These are phyloP conservation scores for Cryptus viduatorius DNA, from an alignment of 2,888 invertebrate species.

Conservation along the genomic window DNA sequence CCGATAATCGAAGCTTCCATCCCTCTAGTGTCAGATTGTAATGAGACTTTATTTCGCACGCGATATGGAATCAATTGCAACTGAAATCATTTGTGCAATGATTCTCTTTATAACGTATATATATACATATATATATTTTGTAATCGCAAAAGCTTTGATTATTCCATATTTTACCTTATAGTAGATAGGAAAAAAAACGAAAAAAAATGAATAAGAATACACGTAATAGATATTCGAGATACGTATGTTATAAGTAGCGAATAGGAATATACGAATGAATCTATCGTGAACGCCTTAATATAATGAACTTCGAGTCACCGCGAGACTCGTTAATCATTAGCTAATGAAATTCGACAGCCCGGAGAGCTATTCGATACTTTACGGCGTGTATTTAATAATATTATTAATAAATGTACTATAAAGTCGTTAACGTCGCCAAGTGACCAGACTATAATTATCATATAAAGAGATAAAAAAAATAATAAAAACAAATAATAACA, in stretches of 20 bases:
- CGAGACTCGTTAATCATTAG: slow-evolving; percentile 44
- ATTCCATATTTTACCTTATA: slow-evolving; percentile 61
- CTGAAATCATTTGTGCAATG: slow-evolving; percentile 70
- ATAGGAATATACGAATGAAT: slow-evolving; percentile 37
- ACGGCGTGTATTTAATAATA: slow-evolving; percentile 51
- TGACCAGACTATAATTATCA: slow-evolving; percentile 67
- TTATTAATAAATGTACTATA: slow-evolving; percentile 53
- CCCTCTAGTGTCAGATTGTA: slow-evolving; percentile 49
- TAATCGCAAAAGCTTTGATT: slow-evolving; percentile 54
- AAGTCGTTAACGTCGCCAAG: slow-evolving; percentile 63
- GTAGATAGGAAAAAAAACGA: slow-evolving; percentile 20
- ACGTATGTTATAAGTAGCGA: slow-evolving; percentile 14
- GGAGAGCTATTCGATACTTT: slow-evolving; percentile 17
- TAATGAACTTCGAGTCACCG: slow-evolving; percentile 3
- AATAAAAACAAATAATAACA: slow-evolving; percentile 12
- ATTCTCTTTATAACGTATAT: slow-evolving; percentile 54
- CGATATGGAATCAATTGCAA: slow-evolving; percentile 47
- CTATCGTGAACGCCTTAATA: slow-evolving; percentile 30
- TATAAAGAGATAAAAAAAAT: slow-evolving; percentile 41
- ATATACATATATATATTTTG: slow-evolving; percentile 31
- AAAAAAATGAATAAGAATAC: slow-evolving; percentile 24
- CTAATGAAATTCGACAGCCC: slow-evolving; percentile 29
- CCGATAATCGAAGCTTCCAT: slow-evolving; percentile 60
- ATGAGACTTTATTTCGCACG: slow-evolving; percentile 56
- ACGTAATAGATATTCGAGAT: slow-evolving; percentile 38